phyloP scores from a whole-genome alignment of 1,140 invertebrate species.

The Procambarus virginalis region DNA sequence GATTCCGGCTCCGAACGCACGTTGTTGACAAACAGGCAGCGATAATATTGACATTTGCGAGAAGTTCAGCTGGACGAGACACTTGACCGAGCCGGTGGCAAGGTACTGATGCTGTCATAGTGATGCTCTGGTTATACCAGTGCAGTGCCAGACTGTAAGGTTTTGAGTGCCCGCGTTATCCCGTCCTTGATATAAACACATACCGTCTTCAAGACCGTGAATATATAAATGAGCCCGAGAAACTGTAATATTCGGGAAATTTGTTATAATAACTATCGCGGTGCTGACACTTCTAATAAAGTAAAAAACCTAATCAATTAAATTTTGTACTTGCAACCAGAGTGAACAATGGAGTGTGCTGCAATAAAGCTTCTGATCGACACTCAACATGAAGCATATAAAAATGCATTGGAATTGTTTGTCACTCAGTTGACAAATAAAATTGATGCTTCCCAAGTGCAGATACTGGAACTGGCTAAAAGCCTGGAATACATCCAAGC shows the following conservation, averaged over 20 bases:
- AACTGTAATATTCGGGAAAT: too few relatives aligned
- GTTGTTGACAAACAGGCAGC: too few relatives aligned
- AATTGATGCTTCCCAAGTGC: slow-evolving; percentile 10
- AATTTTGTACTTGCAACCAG: background rate
- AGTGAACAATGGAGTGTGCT: slow-evolving; percentile 8
- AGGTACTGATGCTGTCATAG: background rate
- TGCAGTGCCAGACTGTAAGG: background rate
- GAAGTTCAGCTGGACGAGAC: too few relatives aligned
- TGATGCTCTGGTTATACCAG: background rate
- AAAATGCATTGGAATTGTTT: slow-evolving; percentile 12
- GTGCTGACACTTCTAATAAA: background rate
- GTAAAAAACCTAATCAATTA: background rate
- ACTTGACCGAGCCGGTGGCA: too few relatives aligned
- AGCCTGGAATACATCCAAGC: background rate
- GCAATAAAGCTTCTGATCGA: slow-evolving; percentile 26
- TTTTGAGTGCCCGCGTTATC: too few relatives aligned
- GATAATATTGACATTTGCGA: too few relatives aligned
- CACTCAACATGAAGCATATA: slow-evolving; percentile 25
- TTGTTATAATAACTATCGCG: background rate
- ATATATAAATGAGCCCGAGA: too few relatives aligned
- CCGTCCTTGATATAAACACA: background rate
- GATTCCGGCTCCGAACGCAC: too few relatives aligned
- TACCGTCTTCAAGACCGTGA: background rate
- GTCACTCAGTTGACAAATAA: slow-evolving; percentile 8
- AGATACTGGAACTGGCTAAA: slow-evolving; percentile 10